Percentiles rank a stretch among this genome's conserved stretches.
These are phyloP conservation scores for Thalassoma bifasciatum DNA, from an alignment of 2,113 vertebrate species.

Conservation along the genomic window DNA sequence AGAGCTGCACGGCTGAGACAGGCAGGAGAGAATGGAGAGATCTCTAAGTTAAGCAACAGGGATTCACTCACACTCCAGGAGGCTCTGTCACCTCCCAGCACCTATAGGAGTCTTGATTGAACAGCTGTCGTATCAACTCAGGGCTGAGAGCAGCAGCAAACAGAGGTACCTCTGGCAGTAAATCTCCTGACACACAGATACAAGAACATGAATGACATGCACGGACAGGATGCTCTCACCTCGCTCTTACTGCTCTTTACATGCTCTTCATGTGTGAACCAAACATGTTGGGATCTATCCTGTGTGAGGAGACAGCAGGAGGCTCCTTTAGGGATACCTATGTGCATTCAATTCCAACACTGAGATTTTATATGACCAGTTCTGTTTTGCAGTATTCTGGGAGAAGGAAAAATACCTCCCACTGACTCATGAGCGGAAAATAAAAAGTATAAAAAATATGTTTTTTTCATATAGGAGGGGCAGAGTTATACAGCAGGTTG, in stretches of 20 bases:
- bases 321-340: constrained; percentile 38
- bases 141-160: constrained; percentile 50
- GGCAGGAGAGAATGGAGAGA: constrained; percentile 16
- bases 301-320: constrained; percentile 53
- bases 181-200: constrained; percentile 51
- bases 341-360: constrained; percentile 58
- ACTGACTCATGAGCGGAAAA: constrained; percentile 11
- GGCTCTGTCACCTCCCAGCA: constrained; percentile 36
- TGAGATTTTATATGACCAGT: constrained; percentile 47
- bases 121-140: constrained; percentile 70
- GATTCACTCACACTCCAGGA: constrained; percentile 43
- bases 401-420: constrained; percentile 29
- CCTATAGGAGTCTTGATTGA: constrained; percentile 58
- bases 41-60: constrained; percentile 43
- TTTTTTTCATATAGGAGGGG: too few relatives aligned
- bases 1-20: constrained; percentile 37
- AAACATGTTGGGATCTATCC: constrained; percentile 21
- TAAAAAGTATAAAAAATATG: neutral
- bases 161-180: constrained; percentile 52
- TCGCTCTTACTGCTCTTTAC: neutral
- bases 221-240: constrained; percentile 12
- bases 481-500: too few relatives aligned
- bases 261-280: constrained; percentile 26
- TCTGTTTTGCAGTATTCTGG: constrained; percentile 2
- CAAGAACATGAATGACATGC: constrained; percentile 3